Conservation (phyloP, 2,888 invertebrate genomes). For the Tipula helvola region DNA sequence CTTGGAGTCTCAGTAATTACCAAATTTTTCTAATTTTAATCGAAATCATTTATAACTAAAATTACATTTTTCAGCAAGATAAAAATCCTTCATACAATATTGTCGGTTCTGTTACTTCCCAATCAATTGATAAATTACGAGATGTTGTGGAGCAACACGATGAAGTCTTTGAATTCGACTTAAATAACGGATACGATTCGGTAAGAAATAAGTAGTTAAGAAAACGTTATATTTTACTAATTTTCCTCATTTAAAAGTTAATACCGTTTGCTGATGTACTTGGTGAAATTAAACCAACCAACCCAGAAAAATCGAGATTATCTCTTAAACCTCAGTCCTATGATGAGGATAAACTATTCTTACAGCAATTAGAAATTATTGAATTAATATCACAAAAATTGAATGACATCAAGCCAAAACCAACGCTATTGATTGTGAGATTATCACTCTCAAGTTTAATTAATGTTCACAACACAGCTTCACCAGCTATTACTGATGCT, state of each 20-base stretch:
- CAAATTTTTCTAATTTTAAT: background rate
- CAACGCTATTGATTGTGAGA: conserved; percentile 25
- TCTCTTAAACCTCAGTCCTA: conserved; percentile 27
- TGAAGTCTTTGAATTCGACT: conserved; percentile 48
- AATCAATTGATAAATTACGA: conserved; percentile 41
- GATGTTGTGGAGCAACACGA: conserved; percentile 45
- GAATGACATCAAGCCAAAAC: conserved; percentile 19
- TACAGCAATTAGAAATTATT: conserved; percentile 25
- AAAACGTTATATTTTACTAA: conserved; percentile 14
- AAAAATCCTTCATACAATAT: conserved; percentile 26
- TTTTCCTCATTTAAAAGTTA: conserved; percentile 13
- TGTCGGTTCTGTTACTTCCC: conserved; percentile 22
- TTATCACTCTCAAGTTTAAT: conserved; percentile 25
- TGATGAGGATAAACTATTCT: conserved; percentile 28
- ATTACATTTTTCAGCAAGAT: conserved; percentile 10
- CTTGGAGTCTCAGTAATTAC: conserved; percentile 21
- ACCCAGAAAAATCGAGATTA: conserved; percentile 7
- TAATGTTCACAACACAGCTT: conserved; percentile 29
- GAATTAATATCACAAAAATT: conserved; percentile 22
- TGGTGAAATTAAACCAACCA: conserved; percentile 25
- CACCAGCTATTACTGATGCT: conserved; percentile 27
- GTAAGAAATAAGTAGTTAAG: conserved; percentile 37
- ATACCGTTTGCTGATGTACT: conserved; percentile 22
- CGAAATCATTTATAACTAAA: background rate
- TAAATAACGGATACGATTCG: conserved; percentile 48